A percentile compares a stretch with the other conserved stretches of the same genome.
phyloP scores from a whole-genome alignment of 1,140 invertebrate species.

The Trachelipus rathkii region DNA sequence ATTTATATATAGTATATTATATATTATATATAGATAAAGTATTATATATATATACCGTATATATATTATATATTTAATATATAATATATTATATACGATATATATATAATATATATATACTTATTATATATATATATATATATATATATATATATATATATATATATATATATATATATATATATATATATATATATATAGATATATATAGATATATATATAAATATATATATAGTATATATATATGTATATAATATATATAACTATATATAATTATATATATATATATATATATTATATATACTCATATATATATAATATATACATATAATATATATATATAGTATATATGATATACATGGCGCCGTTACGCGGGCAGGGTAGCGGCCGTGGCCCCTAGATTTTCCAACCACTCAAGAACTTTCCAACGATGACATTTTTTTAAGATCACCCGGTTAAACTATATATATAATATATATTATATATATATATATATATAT shows the following conservation, averaged over 20 bases:
- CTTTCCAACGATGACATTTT: too few species aligned
- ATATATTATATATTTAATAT: too few species aligned
- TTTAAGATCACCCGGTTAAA: too few species aligned
- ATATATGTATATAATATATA: neutral
- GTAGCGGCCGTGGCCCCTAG: too few species aligned
- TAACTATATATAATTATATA: too few species aligned
- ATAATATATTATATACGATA: too few species aligned
- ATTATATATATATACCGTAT: neutral
- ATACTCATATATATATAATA: neutral
- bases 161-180: neutral
- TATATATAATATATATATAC: too few species aligned
- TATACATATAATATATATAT: neutral
- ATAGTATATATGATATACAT: slow-evolving; percentile 8
- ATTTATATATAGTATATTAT: neutral
- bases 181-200: slow-evolving; percentile 15
- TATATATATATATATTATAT: neutral
- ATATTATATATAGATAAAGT: neutral
- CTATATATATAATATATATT: too few species aligned
- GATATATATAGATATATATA: slow-evolving; percentile 9
- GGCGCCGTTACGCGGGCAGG: too few species aligned
- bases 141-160: neutral
- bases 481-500: too few species aligned
- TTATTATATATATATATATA: neutral
- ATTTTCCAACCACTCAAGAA: too few species aligned
- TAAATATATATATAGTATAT: neutral